These are phyloP conservation scores for Leptinotarsa tumamoca DNA, from an alignment of 2,888 invertebrate genomes.

Conservation along the genomic window DNA sequence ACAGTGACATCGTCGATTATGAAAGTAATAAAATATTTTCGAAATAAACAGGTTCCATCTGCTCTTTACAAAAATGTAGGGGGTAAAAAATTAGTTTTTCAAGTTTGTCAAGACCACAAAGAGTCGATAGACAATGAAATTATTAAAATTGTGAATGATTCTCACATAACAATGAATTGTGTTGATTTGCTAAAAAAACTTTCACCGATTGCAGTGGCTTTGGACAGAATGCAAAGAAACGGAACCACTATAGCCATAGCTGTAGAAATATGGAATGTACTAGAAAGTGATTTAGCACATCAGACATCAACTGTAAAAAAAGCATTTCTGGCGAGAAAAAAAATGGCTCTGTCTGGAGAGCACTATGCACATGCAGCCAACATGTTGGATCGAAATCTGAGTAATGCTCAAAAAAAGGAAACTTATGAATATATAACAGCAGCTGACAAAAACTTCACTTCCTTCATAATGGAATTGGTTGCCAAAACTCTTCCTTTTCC, in stretches of 20 bases:
- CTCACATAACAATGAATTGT: slow-evolving; percentile 27
- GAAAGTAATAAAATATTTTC: slow-evolving; percentile 46
- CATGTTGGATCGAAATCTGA: slow-evolving; percentile 35
- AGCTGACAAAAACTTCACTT: slow-evolving; percentile 30
- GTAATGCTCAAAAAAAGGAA: slow-evolving; percentile 25
- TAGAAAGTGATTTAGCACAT: slow-evolving; percentile 44
- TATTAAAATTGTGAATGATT: slow-evolving; percentile 26
- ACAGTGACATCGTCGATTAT: slow-evolving; percentile 35
- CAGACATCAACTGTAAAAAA: slow-evolving; percentile 32
- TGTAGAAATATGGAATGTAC: slow-evolving; percentile 41
- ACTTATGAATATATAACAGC: slow-evolving; percentile 33
- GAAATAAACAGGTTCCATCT: slow-evolving; percentile 46
- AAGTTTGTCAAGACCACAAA: slow-evolving; percentile 30
- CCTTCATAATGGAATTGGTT: slow-evolving; percentile 35
- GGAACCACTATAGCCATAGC: slow-evolving; percentile 33
- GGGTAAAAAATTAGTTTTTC: slow-evolving; percentile 24
- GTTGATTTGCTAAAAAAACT: slow-evolving; percentile 30
- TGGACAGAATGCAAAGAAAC: slow-evolving; percentile 32
- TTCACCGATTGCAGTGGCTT: slow-evolving; percentile 11
- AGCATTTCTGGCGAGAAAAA: too few relatives aligned
- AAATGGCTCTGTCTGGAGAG: neutral
- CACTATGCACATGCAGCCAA: slow-evolving; percentile 35
- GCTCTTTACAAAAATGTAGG: slow-evolving; percentile 30
- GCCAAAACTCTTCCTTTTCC: slow-evolving; percentile 32
- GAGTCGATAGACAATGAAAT: slow-evolving; percentile 28